phyloP scores from a whole-genome alignment of 2,888 invertebrate genomes.

The Disparrhopalites patrizii region DNA sequence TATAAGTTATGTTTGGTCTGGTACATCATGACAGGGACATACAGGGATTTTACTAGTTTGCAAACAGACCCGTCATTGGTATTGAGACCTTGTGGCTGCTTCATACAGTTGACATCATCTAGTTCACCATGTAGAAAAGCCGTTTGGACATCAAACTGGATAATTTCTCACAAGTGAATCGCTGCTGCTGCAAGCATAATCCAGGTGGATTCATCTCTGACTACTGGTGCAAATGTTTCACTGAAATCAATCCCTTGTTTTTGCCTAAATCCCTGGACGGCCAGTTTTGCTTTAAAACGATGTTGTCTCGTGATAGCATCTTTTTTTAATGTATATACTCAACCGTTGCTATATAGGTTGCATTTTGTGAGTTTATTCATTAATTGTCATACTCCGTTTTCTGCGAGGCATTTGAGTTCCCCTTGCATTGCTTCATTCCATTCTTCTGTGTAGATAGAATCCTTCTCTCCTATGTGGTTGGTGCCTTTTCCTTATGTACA shows the following conservation, averaged over 20 bases:
- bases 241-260: slow-evolving; percentile 12
- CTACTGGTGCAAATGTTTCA: slow-evolving; percentile 27
- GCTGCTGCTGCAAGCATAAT: slow-evolving; percentile 22
- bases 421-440: neutral
- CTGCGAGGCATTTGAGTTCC: neutral
- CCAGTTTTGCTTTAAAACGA: slow-evolving; percentile 10
- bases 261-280: slow-evolving; percentile 14
- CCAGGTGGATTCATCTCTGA: slow-evolving; percentile 6
- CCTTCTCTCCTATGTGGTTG: no score
- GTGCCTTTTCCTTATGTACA: no score
- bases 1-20: no score
- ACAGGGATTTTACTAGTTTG: slow-evolving; percentile 33
- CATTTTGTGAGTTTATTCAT: neutral
- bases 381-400: neutral
- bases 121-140: slow-evolving; percentile 25
- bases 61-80: neutral
- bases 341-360: neutral
- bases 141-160: slow-evolving; percentile 22
- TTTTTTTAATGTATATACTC: slow-evolving; percentile 20
- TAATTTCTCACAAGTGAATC: neutral
- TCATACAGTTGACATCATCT: slow-evolving; percentile 25
- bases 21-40: no score
- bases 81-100: slow-evolving; percentile 6
- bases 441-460: neutral
- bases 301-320: neutral